phyloP scores from a whole-genome alignment of 35 echinoderm and acorn worm species.

The Lytechinus variegatus region DNA sequence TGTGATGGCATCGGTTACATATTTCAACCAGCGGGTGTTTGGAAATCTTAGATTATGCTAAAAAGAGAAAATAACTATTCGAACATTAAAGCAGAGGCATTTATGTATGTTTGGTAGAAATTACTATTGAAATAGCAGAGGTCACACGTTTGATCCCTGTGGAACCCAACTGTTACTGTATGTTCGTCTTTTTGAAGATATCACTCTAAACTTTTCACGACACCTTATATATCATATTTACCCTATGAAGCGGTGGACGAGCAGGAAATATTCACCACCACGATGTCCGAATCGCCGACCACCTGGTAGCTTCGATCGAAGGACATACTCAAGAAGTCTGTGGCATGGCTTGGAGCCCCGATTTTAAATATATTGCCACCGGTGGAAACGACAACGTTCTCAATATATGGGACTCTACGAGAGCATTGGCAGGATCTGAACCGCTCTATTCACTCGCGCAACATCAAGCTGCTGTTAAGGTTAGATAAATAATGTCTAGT shows the following conservation, averaged over 20 bases:
- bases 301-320: constrained; percentile 68
- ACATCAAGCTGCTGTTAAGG: constrained; percentile 93
- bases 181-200: neutral
- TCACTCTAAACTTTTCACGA: neutral
- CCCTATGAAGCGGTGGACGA: constrained; percentile 68
- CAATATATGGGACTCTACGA: constrained; percentile 76
- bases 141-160: too few species aligned
- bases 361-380: constrained; percentile 85
- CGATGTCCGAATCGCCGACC: constrained; percentile 82
- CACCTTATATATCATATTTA: neutral
- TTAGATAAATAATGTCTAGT: neutral
- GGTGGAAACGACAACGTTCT: constrained; percentile 91
- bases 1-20: too few species aligned
- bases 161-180: too few species aligned
- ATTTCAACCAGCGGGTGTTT: too few species aligned
- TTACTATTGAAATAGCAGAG: too few species aligned
- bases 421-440: constrained; percentile 50
- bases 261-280: constrained; percentile 87
- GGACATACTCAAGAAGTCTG: constrained; percentile 88
- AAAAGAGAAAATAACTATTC: too few species aligned
- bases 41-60: too few species aligned
- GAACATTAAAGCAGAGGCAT: too few species aligned
- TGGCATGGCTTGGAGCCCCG: constrained; percentile 80
- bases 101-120: too few species aligned
- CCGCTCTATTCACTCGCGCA: constrained; percentile 75